Conservation (phyloP, 2,797 vertebrate species). For the Sus cebifrons region DNA sequence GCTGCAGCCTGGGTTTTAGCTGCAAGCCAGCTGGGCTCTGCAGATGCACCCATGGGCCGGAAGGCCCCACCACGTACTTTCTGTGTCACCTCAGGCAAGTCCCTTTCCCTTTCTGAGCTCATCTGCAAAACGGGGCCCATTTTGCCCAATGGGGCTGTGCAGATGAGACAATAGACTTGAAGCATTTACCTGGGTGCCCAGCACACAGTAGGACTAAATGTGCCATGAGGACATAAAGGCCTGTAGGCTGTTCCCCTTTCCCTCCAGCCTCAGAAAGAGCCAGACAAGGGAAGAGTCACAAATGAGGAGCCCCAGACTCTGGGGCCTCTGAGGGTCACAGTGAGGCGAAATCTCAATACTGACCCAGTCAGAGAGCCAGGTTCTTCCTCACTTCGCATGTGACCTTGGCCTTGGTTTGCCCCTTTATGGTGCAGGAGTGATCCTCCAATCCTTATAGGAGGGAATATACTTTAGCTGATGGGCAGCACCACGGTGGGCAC, state of each 20-base stretch:
- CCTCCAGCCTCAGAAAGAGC: neutral
- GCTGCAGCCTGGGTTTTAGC: neutral
- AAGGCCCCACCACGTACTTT: neutral
- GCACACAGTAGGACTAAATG: neutral
- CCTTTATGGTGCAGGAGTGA: neutral
- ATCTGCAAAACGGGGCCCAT: neutral
- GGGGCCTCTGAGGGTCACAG: neutral
- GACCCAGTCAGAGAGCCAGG: neutral
- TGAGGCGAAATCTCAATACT: neutral
- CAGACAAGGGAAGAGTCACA: neutral
- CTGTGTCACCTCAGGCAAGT: neutral
- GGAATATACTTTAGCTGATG: neutral
- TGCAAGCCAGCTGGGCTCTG: neutral
- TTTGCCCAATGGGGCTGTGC: neutral
- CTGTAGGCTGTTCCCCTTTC: neutral
- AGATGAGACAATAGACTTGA: neutral
- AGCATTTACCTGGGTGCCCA: neutral
- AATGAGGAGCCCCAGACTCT: neutral
- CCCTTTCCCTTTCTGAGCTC: conserved; percentile 3
- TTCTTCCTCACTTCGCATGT: neutral
- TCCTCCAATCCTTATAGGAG: neutral
- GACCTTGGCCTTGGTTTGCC: neutral
- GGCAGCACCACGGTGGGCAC: neutral
- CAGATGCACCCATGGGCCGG: neutral
- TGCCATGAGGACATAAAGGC: neutral